These are phyloP conservation scores for Equus quagga DNA, from an alignment of 2,113 vertebrate species.

Conservation along the genomic window DNA sequence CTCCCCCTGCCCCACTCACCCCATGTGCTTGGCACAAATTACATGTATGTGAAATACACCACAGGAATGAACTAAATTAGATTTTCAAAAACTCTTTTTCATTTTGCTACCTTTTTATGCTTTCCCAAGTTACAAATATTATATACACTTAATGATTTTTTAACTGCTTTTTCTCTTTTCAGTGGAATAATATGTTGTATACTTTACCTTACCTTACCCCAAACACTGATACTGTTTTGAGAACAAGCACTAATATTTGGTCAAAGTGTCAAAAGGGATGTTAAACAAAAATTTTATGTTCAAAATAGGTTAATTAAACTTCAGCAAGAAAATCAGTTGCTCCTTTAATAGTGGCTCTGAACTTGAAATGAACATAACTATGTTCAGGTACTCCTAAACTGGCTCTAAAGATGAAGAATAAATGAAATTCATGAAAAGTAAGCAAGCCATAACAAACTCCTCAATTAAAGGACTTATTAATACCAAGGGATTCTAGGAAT, in stretches of 20 bases:
- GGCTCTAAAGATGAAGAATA: not conserved
- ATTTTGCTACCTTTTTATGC: not conserved
- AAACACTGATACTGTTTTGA: not conserved
- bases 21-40: not conserved
- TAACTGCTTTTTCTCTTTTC: not conserved
- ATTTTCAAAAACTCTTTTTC: not conserved
- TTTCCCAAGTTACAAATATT: not conserved
- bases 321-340: not conserved
- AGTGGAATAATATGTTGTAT: not conserved
- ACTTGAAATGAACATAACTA: not conserved
- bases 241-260: not conserved
- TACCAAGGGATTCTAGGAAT: not conserved
- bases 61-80: not conserved
- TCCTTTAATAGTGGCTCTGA: not conserved
- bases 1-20: rapidly evolving
- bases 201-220: not conserved
- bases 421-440: not conserved
- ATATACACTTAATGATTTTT: not conserved
- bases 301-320: not conserved
- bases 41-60: not conserved
- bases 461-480: not conserved
- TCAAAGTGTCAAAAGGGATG: not conserved
- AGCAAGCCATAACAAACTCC: not conserved
- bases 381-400: too few relatives aligned
- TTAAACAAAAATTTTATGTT: not conserved